phyloP scores from a whole-genome alignment of 53 echinoderm and acorn worm species.

The Astropecten irregularis region DNA sequence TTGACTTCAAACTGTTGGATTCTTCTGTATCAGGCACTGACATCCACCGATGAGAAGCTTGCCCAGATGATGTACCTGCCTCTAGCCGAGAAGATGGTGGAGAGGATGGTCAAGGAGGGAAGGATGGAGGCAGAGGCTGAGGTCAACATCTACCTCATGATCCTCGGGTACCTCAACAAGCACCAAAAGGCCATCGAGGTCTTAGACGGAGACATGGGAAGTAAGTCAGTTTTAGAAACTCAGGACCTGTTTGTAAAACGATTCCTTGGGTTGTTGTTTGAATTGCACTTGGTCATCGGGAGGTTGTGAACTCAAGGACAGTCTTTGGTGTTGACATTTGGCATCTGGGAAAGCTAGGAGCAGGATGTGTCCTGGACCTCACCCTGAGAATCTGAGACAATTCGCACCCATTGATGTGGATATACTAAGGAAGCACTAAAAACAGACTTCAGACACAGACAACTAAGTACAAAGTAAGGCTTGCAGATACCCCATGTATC shows the following conservation, averaged over 20 bases:
- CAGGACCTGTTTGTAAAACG: neutral
- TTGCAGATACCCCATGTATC: no score
- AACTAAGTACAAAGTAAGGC: no score
- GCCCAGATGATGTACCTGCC: constrained; percentile 83
- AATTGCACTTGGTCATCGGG: no score
- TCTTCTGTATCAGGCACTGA: constrained; percentile 61
- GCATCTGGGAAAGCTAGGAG: no score
- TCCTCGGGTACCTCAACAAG: constrained; percentile 79
- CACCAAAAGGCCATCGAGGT: constrained; percentile 88
- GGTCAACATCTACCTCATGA: constrained; percentile 90
- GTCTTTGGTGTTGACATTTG: no score
- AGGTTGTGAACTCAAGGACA: neutral
- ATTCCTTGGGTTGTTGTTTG: neutral
- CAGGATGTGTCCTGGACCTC: no score
- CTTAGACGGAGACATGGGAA: constrained; percentile 67
- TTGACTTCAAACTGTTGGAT: no score
- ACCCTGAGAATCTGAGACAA: no score
- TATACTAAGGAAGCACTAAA: no score
- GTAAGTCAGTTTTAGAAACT: constrained; percentile 66
- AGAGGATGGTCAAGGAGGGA: constrained; percentile 89
- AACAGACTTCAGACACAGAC: no score
- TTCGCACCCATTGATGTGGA: no score
- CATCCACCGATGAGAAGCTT: constrained; percentile 67
- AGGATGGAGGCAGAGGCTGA: constrained; percentile 92
- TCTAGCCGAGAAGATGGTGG: constrained; percentile 94